A percentile compares a stretch with the other conserved stretches of the same genome.
Conservation (phyloP, 2,888 invertebrate species). For the Philereme transversata region DNA sequence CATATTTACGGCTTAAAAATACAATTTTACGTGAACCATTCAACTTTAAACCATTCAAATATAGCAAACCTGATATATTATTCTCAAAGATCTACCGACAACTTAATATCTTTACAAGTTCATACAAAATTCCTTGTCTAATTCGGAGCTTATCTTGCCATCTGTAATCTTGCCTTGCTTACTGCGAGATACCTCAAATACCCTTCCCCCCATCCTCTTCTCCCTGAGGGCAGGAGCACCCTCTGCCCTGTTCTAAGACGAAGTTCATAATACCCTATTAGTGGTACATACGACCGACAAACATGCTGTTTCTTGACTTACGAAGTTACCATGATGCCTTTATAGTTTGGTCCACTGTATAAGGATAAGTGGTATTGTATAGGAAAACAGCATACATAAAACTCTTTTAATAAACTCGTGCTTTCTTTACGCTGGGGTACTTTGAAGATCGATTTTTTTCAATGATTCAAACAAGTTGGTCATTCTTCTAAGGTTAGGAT, state of each 20-base stretch:
- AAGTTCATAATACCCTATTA: slow-evolving; percentile 83
- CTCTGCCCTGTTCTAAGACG: slow-evolving; percentile 66
- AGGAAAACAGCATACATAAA: too few relatives aligned
- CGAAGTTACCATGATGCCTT: slow-evolving; percentile 33
- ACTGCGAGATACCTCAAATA: slow-evolving; percentile 70
- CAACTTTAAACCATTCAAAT: slow-evolving; percentile 46
- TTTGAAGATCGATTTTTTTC: too few relatives aligned
- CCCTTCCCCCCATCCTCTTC: slow-evolving; percentile 44
- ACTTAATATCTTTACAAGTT: slow-evolving; percentile 77
- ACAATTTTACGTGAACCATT: slow-evolving; percentile 30
- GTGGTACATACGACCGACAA: slow-evolving; percentile 64
- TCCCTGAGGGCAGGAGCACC: slow-evolving; percentile 50
- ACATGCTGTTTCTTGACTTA: slow-evolving; percentile 60
- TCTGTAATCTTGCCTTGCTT: slow-evolving; percentile 77
- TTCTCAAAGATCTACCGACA: slow-evolving; percentile 71
- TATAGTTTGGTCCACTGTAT: slow-evolving; percentile 27
- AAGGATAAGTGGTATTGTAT: background rate
- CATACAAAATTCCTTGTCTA: slow-evolving; percentile 82
- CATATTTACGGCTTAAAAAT: too few relatives aligned
- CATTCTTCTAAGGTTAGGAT: too few relatives aligned
- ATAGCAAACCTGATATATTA: slow-evolving; percentile 72
- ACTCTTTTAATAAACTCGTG: too few relatives aligned
- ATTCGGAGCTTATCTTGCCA: slow-evolving; percentile 82
- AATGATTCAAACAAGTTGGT: too few relatives aligned
- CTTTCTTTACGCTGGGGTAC: too few relatives aligned